Percentiles rank a stretch among this genome's conserved stretches.
Conservation (phyloP, 2,888 invertebrate species). For the Synergus laeviventris region DNA sequence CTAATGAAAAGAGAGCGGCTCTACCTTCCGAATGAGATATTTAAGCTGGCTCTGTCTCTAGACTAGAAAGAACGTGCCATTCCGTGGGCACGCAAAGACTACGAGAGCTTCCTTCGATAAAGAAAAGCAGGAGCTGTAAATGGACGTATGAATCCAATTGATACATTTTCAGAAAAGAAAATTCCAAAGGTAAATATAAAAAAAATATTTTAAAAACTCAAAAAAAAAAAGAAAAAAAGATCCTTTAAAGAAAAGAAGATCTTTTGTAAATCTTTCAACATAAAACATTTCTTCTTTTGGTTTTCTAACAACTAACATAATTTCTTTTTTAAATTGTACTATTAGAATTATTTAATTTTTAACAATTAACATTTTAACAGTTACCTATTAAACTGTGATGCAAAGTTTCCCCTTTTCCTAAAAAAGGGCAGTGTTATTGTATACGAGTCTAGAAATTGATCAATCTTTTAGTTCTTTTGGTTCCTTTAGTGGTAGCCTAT, state of each 20-base stretch:
- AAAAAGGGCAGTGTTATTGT: not conserved
- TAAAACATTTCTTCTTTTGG: too few species aligned
- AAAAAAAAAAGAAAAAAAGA: not conserved
- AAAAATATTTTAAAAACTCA: not conserved
- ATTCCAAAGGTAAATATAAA: not conserved
- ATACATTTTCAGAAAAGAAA: not conserved
- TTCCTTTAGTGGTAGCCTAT: not conserved
- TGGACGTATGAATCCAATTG: not conserved
- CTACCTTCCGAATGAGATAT: slow-evolving; percentile 14
- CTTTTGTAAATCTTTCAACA: too few species aligned
- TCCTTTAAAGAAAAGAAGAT: not conserved
- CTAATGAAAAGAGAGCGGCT: slow-evolving; percentile 22
- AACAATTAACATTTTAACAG: not conserved
- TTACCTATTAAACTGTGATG: not conserved
- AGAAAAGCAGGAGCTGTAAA: slow-evolving; percentile 39
- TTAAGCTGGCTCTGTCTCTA: slow-evolving; percentile 59
- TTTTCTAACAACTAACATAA: too few species aligned
- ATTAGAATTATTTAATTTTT: not conserved
- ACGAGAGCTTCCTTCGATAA: slow-evolving; percentile 44
- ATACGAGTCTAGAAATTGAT: not conserved
- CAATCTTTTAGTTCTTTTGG: not conserved
- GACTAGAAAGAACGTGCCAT: slow-evolving; percentile 70
- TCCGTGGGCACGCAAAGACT: slow-evolving; percentile 53
- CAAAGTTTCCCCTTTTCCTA: not conserved
- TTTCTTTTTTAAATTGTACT: not conserved